A percentile compares a stretch with the other conserved stretches of the same genome.
phyloP scores from a whole-genome alignment of 1,140 invertebrate species.

The Yoshiicerus persimilis region DNA sequence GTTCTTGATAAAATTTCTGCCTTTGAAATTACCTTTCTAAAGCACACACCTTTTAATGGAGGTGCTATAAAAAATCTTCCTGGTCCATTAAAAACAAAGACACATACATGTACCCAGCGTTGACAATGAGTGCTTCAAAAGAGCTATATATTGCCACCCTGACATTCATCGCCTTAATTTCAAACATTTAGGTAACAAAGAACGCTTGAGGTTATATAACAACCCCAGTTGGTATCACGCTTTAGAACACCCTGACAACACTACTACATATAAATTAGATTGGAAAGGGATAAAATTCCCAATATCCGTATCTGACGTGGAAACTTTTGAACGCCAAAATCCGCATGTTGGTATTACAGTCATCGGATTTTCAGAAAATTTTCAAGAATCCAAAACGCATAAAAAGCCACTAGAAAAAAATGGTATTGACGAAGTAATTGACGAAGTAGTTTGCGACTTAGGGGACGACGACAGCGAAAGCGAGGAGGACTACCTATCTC shows the following conservation, averaged over 20 bases:
- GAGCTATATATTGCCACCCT: too few species aligned
- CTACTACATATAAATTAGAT: background rate
- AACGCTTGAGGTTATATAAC: background rate
- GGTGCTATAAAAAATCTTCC: background rate
- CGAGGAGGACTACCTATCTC: too few species aligned
- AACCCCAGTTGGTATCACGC: too few species aligned
- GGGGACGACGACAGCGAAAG: too few species aligned
- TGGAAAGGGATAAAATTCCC: background rate
- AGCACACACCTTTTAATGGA: background rate
- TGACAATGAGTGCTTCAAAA: background rate
- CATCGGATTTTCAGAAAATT: background rate
- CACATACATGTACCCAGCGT: background rate
- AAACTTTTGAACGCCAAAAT: background rate
- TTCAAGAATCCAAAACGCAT: too few species aligned
- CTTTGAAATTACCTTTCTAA: background rate
- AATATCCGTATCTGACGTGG: background rate
- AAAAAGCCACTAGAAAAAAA: too few species aligned
- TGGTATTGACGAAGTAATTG: too few species aligned
- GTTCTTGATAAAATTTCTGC: background rate
- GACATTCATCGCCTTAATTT: background rate
- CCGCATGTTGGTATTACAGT: background rate
- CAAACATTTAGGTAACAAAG: background rate
- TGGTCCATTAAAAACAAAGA: background rate
- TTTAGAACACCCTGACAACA: too few species aligned
- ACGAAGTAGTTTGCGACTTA: too few species aligned